Conservation (phyloP, 1,140 invertebrate species). For the Adoxophyes honmai region DNA sequence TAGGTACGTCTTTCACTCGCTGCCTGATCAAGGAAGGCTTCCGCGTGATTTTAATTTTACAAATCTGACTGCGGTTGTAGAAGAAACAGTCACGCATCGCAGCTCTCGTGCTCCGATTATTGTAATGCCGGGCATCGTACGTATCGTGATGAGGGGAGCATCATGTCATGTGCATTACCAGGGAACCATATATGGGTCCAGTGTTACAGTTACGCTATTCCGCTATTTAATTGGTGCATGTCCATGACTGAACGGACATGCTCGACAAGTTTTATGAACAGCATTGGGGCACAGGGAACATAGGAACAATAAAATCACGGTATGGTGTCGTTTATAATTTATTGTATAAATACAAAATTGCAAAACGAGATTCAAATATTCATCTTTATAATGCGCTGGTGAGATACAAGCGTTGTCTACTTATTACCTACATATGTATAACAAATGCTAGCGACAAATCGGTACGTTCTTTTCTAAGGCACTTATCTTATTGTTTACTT, state of each 20-base stretch:
- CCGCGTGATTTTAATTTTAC: no score
- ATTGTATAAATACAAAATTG: conserved; percentile 33
- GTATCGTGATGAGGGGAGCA: no score
- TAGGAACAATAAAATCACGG: not conserved
- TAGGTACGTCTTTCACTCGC: no score
- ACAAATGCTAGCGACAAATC: not conserved
- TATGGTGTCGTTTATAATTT: conserved; percentile 12
- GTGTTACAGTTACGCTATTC: not conserved
- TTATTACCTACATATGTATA: not conserved
- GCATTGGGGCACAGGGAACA: no score
- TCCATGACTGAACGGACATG: not conserved
- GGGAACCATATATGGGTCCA: not conserved
- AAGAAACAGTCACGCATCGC: no score
- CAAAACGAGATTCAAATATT: conserved; percentile 31
- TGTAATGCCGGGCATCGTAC: no score
- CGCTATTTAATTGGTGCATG: not conserved
- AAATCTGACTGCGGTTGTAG: no score
- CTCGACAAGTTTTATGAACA: not conserved
- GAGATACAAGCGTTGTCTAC: conserved; percentile 31
- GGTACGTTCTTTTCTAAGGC: not conserved
- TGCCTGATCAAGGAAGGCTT: no score
- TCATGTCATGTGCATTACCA: no score
- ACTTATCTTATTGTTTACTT: no score
- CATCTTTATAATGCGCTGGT: conserved; percentile 3
- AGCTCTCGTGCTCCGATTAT: no score